These are phyloP conservation scores for Heliothis peltigera DNA, from an alignment of 2,888 invertebrate species.

Conservation along the genomic window DNA sequence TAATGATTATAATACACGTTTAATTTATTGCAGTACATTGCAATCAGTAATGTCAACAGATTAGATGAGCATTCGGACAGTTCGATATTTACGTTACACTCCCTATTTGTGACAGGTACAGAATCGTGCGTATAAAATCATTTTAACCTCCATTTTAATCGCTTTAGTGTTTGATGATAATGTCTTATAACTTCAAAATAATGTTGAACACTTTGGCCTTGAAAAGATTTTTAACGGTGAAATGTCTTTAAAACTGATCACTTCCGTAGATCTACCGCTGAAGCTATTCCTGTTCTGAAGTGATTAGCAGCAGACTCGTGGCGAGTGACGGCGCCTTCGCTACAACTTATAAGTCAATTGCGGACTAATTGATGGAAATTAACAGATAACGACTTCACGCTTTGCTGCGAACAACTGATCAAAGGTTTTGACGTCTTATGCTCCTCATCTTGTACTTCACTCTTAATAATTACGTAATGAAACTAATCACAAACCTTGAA, in stretches of 20 bases:
- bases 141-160: no score
- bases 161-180: no score
- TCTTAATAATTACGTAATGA: no score
- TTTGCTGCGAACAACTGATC: not conserved
- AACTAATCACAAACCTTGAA: no score
- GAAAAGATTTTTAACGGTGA: not conserved
- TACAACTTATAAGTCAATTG: slow-evolving; percentile 39
- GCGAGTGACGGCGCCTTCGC: not conserved
- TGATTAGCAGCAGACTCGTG: slow-evolving; percentile 14
- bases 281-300: slow-evolving; percentile 10
- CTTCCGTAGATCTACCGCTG: not conserved
- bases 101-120: no score
- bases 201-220: no score
- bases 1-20: no score
- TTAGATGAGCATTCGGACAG: not conserved
- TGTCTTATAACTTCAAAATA: no score
- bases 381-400: slow-evolving; percentile 16
- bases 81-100: no score
- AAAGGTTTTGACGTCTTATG: not conserved
- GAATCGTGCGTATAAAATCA: no score
- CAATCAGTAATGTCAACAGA: not conserved
- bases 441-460: not conserved
- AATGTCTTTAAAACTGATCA: not conserved
- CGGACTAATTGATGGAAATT: slow-evolving; percentile 19
- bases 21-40: no score